Base-by-base conservation (phyloP, 2,888 invertebrate species). In the Cryptus armator region DNA sequence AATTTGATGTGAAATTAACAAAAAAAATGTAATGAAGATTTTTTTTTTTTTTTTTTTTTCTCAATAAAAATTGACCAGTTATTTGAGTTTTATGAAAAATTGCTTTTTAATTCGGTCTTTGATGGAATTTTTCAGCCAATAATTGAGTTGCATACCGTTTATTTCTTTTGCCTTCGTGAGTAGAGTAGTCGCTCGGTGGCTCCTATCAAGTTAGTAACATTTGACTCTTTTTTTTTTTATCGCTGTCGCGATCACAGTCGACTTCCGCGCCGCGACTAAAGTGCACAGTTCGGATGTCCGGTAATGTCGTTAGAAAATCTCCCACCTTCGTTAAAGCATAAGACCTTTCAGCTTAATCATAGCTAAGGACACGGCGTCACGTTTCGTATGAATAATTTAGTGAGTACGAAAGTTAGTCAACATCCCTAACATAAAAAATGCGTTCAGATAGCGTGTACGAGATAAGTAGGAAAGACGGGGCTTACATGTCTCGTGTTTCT, bases 381-480 rank as follows among this genome's bases (percentile, higher is more conserved):
- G 24, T 56, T 56, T 56, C 7, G 56, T 56, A 56, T 56, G 24
- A 56, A 56, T 56, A 56, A 24, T 24, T 56, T 19, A 56, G 19
- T 56, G 56, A 24, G 10, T 19, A 10, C 24, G 24, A 16, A 56
- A 56, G 56, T 56, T 24, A 56, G 10, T 12, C 3, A 56, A 19
- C 19, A 12, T 19, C 56, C 56, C 56, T 1, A 19, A 56, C 12
- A 24, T 16, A 16, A 51, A 56, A 19, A 56, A 7, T 56, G 10
- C 1, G 3, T 10, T 10, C 53, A 53, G 56, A 10, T 53, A 16
- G 53, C 19, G 53, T 19, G 19, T 3, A 56, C 24, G 19, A 10
- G 56, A 24, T 37, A 9, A 37, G 37, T 9, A 37, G 37, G 0
- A 24, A 5, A 9, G 56, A 56, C 56, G 37, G 37, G 37, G 37